Percentiles rank a stretch among this genome's conserved stretches.
phyloP scores from a whole-genome alignment of 2,797 vertebrate genomes.

The Tarsius wallacei region DNA sequence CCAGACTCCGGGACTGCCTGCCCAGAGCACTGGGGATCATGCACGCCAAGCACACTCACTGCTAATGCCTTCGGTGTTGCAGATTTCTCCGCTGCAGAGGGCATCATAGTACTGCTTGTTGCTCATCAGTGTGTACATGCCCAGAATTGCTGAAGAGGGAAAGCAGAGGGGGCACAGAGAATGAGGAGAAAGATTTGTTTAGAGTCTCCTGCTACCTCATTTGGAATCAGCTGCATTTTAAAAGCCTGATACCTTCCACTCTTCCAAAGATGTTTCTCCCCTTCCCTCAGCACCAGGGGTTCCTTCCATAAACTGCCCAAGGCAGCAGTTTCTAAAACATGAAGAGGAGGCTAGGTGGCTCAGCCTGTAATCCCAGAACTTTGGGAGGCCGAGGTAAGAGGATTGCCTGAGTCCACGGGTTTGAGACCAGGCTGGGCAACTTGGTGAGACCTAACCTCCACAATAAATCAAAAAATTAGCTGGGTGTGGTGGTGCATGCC shows the following conservation, averaged over 20 bases:
- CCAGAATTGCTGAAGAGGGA: slow-evolving; percentile 95
- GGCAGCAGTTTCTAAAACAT: slow-evolving; percentile 16
- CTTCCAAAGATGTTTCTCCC: background rate
- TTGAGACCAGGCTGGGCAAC: too few species aligned
- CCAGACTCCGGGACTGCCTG: background rate
- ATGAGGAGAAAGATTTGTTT: background rate
- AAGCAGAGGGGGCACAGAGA: background rate
- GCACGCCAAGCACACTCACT: slow-evolving; percentile 92
- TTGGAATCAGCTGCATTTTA: slow-evolving; percentile 3
- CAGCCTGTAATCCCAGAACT: too few species aligned
- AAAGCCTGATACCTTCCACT: background rate
- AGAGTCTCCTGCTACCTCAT: background rate
- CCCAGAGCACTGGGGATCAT: background rate
- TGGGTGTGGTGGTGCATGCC: too few species aligned
- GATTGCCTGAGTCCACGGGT: too few species aligned
- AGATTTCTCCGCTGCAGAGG: slow-evolving; percentile 95
- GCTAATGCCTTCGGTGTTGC: slow-evolving; percentile 98
- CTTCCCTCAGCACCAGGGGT: background rate
- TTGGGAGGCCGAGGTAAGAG: too few species aligned
- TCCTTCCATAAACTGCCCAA: background rate
- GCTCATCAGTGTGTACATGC: slow-evolving; percentile 99
- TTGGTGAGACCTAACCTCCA: too few species aligned
- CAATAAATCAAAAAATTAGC: too few species aligned
- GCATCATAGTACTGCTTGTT: slow-evolving; percentile 99
- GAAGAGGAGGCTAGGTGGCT: background rate